Evolutionary conservation across 2,888 invertebrate genomes (phyloP).

Genomic region (Julus scandinavius): DNA sequence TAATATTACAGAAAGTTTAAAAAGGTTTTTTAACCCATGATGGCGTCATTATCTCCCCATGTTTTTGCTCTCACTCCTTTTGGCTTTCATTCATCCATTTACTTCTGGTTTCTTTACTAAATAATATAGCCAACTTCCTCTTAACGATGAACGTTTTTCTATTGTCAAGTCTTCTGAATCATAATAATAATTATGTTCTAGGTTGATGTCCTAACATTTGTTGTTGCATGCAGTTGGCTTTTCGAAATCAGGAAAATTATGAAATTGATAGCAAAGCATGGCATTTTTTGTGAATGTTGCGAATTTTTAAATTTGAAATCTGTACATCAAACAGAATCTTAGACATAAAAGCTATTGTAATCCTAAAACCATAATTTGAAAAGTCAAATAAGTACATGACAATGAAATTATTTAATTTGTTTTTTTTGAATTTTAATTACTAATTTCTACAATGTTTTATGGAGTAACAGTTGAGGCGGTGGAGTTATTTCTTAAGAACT

Average conservation of each 20-base stretch:
- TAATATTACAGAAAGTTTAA: conserved; percentile 19
- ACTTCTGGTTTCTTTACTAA: conserved; percentile 36
- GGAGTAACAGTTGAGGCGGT: neutral
- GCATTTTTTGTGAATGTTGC: no score
- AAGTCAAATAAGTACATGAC: neutral
- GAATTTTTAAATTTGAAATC: no score
- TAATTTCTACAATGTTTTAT: neutral
- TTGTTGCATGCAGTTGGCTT: neutral
- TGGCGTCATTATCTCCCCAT: neutral
- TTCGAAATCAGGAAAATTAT: neutral
- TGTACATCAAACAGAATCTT: no score
- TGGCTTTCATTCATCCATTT: conserved; percentile 17
- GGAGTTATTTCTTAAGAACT: neutral
- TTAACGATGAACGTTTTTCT: neutral
- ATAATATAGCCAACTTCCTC: conserved; percentile 11
- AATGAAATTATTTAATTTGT: neutral
- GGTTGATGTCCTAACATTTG: conserved; percentile 19
- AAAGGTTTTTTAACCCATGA: conserved; percentile 23
- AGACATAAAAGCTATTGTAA: no score
- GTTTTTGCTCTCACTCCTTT: conserved; percentile 7
- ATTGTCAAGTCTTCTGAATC: neutral
- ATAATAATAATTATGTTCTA: neutral
- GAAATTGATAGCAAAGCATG: no score
- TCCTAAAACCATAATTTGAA: no score
- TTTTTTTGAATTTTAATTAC: neutral